These are phyloP conservation scores for Pteronura brasiliensis DNA, from an alignment of 2,113 vertebrate species.

Conservation along the genomic window DNA sequence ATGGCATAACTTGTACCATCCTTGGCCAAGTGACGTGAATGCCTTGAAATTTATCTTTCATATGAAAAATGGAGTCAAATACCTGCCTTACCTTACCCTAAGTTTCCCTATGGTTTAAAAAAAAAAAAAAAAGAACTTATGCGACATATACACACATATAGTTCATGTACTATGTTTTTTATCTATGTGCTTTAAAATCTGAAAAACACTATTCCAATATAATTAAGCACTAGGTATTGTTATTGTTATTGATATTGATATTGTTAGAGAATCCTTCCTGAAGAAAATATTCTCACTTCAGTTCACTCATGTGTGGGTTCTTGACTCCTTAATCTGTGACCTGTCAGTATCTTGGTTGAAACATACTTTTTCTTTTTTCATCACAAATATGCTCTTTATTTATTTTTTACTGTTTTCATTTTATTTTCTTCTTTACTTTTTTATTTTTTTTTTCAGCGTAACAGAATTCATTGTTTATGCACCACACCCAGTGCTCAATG, in stretches of 20 bases:
- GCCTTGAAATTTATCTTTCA: neutral
- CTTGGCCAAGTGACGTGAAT: neutral
- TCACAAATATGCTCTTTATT: too few relatives aligned
- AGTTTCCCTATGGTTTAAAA: neutral
- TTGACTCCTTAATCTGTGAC: neutral
- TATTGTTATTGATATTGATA: too few relatives aligned
- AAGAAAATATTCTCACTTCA: neutral
- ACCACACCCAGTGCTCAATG: too few relatives aligned
- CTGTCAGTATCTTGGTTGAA: neutral
- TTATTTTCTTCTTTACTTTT: too few relatives aligned
- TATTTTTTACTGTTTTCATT: too few relatives aligned
- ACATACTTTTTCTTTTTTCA: neutral
- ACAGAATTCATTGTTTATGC: too few relatives aligned
- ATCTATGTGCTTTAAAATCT: neutral
- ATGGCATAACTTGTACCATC: neutral
- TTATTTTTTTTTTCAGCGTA: too few relatives aligned
- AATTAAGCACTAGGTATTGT: neutral
- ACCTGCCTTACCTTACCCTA: accelerated
- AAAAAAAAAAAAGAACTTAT: too few relatives aligned
- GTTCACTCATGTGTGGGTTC: neutral
- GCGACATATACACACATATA: too few relatives aligned
- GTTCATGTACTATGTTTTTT: neutral
- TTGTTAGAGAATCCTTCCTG: neutral
- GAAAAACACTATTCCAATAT: neutral
- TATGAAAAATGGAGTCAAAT: neutral